Conservation (phyloP, 2,797 vertebrate species). For the Lophura swinhoii region DNA sequence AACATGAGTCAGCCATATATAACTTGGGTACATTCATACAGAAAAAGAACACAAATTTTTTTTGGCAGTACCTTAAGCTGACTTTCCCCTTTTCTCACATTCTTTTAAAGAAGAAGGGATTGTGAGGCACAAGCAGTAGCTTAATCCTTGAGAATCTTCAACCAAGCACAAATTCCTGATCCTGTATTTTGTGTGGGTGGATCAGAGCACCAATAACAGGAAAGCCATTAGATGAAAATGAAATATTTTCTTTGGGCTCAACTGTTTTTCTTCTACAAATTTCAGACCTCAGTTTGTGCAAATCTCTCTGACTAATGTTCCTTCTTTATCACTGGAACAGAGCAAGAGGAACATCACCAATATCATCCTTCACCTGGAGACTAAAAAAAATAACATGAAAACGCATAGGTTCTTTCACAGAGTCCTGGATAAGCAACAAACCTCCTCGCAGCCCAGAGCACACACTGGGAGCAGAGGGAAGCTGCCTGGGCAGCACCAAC, state of each 20-base stretch:
- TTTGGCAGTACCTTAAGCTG: neutral
- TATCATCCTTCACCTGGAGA: neutral
- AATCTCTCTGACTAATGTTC: neutral
- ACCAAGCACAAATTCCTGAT: slow-evolving; percentile 26
- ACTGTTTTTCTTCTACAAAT: neutral
- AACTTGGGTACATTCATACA: neutral
- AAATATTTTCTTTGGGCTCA: neutral
- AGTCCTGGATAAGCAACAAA: accelerated
- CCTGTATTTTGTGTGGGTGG: neutral
- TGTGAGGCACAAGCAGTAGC: neutral
- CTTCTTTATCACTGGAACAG: neutral
- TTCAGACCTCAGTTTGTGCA: neutral
- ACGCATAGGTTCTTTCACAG: neutral
- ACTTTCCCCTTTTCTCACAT: neutral
- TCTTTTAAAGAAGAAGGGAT: neutral
- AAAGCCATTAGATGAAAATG: neutral
- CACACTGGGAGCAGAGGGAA: accelerated
- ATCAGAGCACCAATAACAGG: slow-evolving; percentile 18
- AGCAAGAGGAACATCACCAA: neutral
- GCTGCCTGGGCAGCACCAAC: neutral
- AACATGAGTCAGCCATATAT: neutral
- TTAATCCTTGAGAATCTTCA: neutral
- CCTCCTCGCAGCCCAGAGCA: neutral
- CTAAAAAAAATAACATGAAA: neutral
- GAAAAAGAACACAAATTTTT: neutral